phyloP scores from a whole-genome alignment of 2,797 vertebrate genomes.

The Eulemur rubriventer region DNA sequence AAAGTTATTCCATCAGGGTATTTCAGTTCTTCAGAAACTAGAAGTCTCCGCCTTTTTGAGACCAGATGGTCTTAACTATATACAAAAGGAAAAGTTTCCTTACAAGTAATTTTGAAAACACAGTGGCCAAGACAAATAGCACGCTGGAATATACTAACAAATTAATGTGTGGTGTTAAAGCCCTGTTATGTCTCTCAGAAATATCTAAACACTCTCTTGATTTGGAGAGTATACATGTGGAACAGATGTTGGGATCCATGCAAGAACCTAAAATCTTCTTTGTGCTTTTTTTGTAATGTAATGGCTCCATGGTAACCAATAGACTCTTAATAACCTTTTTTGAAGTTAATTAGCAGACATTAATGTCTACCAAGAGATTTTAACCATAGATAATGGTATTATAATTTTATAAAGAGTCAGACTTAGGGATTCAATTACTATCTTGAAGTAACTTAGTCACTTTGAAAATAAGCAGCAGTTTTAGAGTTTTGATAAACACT shows the following conservation, averaged over 20 bases:
- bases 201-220: slow-evolving; percentile 35
- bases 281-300: slow-evolving; percentile 44
- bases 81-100: slow-evolving; percentile 48
- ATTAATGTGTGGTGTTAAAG: background rate
- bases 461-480: slow-evolving; percentile 26
- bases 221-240: slow-evolving; percentile 40
- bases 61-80: slow-evolving; percentile 39
- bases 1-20: background rate
- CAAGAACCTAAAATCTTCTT: background rate
- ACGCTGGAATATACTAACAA: slow-evolving; percentile 32
- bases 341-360: background rate
- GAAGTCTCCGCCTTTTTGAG: slow-evolving; percentile 23
- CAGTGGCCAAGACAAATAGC: slow-evolving; percentile 53
- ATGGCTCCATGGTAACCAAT: background rate
- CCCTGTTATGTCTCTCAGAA: background rate
- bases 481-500: slow-evolving; percentile 11
- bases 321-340: background rate
- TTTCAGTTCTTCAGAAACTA: background rate
- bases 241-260: slow-evolving; percentile 8
- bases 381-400: slow-evolving; percentile 6
- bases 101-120: slow-evolving; percentile 53
- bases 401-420: background rate
- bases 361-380: slow-evolving; percentile 37
- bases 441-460: slow-evolving; percentile 9
- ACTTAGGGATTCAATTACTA: background rate